Conservation (phyloP, 1,140 invertebrate genomes). For the Aphaenogaster floridana region DNA sequence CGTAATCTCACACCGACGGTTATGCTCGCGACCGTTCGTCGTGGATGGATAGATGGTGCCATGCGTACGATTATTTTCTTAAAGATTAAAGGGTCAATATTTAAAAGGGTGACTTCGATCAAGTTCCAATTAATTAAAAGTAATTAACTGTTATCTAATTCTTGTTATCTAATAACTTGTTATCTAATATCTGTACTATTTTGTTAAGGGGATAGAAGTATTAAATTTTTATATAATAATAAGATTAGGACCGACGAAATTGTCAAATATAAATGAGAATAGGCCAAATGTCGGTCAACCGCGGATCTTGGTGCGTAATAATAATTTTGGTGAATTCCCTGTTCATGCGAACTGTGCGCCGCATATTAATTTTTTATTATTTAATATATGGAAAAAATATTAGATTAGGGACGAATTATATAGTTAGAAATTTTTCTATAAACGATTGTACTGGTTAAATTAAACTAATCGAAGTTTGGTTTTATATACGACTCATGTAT, state of each 20-base stretch:
- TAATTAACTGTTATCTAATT: not conserved
- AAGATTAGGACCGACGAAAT: too few relatives aligned
- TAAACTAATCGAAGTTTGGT: too few relatives aligned
- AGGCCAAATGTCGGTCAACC: too few relatives aligned
- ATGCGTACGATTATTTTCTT: not conserved
- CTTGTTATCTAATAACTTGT: not conserved
- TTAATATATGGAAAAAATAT: too few relatives aligned
- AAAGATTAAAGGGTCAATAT: not conserved
- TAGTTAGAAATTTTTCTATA: not conserved
- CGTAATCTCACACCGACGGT: constrained; percentile 25
- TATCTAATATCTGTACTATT: not conserved
- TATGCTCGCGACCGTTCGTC: not conserved
- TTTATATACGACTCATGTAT: too few relatives aligned
- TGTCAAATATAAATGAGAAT: too few relatives aligned
- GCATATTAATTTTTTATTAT: too few relatives aligned
- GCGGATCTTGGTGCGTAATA: too few relatives aligned
- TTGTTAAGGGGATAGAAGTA: not conserved
- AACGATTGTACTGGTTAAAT: not conserved
- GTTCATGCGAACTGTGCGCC: too few relatives aligned
- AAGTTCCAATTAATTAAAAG: not conserved
- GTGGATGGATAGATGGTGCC: constrained; percentile 13
- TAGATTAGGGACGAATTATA: too few relatives aligned
- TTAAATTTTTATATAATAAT: not conserved
- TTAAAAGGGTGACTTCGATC: not conserved
- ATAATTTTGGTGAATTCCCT: too few relatives aligned